Evolutionary conservation across 2,888 invertebrate genomes (phyloP), one percentile per base, ranked within the genome.

Genomic region (Hesperia comma): DNA sequence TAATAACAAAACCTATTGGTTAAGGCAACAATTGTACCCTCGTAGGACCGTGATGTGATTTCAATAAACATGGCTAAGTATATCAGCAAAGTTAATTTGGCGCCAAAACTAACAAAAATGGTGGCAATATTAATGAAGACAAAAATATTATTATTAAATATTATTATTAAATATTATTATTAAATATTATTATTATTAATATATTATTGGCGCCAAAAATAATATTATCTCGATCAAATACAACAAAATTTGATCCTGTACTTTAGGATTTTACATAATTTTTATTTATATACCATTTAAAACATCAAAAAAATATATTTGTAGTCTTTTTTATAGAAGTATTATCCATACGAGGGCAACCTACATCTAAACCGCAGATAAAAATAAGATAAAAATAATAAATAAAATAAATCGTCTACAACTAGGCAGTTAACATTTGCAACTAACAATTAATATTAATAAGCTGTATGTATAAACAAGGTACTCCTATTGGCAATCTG

Each of bases 1-100:
- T n/a, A n/a, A 69, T 53, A 71, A 71, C 69, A 71, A 70, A 68
- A 57, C 53, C 64, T 70, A 69, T 63, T 32, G 49, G 51, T 57
- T 68, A 67, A 68, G 67, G 67, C 70, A 58, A 70, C 67, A 66
- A 67, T 68, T 63, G 68, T 54, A 68, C 61, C 55, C 51, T 58
- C 67, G 60, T 46, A 62, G 37, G 19, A 41, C 26, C 58, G 43
- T 62, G 67, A 67, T 69, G 62, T 68, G 6, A 12, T n/a, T 37
- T 37, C 17, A 26, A 26, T 26, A 26, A 26, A 26, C 26, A 26
- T 26, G n/a, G n/a, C n/a, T n/a, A n/a, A n/a, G n/a, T n/a, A n/a
- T n/a, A n/a, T n/a, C n/a, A n/a, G n/a, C n/a, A n/a, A 26, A 26
- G 26, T 49, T 12, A 49, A 49, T 10, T 49, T 21, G 4, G 49